Base-by-base conservation (phyloP, 2,113 vertebrate species). In the Fukomys damarensis region DNA sequence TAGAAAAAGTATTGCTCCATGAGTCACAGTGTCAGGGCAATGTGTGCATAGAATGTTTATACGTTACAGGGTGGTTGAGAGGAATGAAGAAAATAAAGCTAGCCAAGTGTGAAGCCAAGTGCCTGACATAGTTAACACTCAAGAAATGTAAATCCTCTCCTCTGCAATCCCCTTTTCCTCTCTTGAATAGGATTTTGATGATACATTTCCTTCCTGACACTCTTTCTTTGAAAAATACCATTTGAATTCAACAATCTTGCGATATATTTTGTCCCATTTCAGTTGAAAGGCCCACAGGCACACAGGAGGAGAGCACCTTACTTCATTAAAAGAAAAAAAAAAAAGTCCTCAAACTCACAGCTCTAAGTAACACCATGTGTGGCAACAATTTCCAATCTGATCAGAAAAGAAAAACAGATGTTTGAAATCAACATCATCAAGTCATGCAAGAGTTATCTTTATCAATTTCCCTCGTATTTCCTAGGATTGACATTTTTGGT, bases 201-300 rank as follows among this genome's bases (percentile, higher is more conserved):
- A 28, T 54, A 56, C 20, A 6, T 68, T 32, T 14, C 49, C 58
- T 68, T 28, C 43, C 43, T 38, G 26, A 86, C 54, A 79, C 11
- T 26, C 30, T 79, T n/a, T 35, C 49, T 13, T 58, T 58, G 38
- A 93, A 96, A 81, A 94, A 52, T 65, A 32, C 13, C 26, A 65
- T 5, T 84, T n/a, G 70, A 7, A n/a, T 87, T 43, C 7, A 59
- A 52, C 10, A 89, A 35, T 81, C 52, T 41, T 35, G n/a, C 43
- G 24, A 58, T 32, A 54, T 70, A 93, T 96, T 93, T 89, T 89
- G n/a, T n/a, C n/a, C 52, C 22, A 59, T 41, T 28, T 94, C 89
- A 83, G 26, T 76, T 38, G 19, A 77, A 86, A 9, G 20, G 13
- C 24, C 52, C 12, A 6, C 32, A 11, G 46, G 49, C 24, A n/a